phyloP scores from a whole-genome alignment of 2,113 vertebrate species.

The Coturnix japonica region DNA sequence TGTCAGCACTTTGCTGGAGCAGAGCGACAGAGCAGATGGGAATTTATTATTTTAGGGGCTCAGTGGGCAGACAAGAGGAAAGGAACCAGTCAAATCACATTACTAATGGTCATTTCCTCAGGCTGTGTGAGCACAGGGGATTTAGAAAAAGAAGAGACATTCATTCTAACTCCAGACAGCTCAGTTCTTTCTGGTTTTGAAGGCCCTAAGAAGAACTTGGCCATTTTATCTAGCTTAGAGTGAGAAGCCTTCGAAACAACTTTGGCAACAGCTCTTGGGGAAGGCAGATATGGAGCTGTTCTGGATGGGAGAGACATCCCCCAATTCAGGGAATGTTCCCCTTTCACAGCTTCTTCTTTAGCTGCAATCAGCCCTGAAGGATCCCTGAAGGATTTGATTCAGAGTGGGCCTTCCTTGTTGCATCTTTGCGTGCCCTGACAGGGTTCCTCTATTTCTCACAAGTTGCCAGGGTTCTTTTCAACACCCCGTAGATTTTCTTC shows the following conservation, averaged over 20 bases:
- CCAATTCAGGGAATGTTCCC: not conserved
- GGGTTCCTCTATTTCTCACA: too few relatives aligned
- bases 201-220: not conserved
- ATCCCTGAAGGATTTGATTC: not conserved
- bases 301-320: not conserved
- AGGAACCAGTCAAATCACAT: not conserved
- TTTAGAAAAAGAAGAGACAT: not conserved
- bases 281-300: not conserved
- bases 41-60: not conserved
- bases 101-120: not conserved
- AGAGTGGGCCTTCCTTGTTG: too few relatives aligned
- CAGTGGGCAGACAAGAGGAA: not conserved
- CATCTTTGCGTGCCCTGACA: too few relatives aligned
- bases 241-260: not conserved
- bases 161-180: not conserved
- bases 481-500: too few relatives aligned
- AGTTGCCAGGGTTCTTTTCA: too few relatives aligned
- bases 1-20: not conserved
- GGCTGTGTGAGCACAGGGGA: not conserved
- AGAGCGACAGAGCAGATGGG: not conserved
- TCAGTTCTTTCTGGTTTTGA: not conserved
- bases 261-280: not conserved
- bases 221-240: not conserved
- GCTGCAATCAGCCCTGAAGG: not conserved
- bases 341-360: not conserved